Conservation (phyloP, 2,113 vertebrate species). For the Hyperoodon ampullatus region DNA sequence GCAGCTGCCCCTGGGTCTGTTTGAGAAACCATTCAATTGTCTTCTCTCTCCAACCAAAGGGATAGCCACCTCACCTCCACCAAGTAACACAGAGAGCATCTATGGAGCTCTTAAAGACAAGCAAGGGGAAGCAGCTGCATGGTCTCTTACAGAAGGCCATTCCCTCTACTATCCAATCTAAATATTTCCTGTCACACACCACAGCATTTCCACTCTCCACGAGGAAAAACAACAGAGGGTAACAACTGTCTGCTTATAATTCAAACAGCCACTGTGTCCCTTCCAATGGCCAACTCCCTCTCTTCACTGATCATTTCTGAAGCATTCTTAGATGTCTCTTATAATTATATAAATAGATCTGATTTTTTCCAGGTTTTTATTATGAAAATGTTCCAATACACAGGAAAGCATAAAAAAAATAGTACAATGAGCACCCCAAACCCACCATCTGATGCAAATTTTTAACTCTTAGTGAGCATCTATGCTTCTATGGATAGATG, state of each 20-base stretch:
- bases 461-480: conserved; percentile 1
- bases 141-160: not conserved
- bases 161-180: not conserved
- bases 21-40: not conserved
- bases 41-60: not conserved
- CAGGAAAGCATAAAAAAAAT: conserved; percentile 9
- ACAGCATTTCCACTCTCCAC: not conserved
- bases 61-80: not conserved
- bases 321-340: not conserved
- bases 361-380: conserved; percentile 5
- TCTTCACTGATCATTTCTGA: not conserved
- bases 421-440: not conserved
- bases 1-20: not conserved
- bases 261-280: not conserved
- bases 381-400: not conserved
- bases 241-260: not conserved
- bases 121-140: not conserved
- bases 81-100: not conserved
- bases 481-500: not conserved
- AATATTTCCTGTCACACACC: not conserved
- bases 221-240: not conserved
- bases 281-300: not conserved
- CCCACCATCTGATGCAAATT: not conserved
- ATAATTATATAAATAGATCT: not conserved
- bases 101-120: not conserved